phyloP scores from a whole-genome alignment of 2,113 vertebrate genomes.

The Cyprichromis sp. region DNA sequence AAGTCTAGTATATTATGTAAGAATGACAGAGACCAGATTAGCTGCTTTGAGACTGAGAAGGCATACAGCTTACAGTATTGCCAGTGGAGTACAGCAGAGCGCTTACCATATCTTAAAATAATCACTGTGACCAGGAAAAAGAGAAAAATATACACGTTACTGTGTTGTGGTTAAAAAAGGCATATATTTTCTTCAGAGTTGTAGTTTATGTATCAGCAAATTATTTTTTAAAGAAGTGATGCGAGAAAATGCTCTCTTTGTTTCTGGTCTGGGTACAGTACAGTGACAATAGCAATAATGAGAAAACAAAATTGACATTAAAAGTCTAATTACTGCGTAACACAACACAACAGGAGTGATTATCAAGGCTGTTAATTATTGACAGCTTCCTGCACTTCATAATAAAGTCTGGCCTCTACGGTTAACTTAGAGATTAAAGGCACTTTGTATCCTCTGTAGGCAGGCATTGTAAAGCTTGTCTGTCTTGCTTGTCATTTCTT shows the following conservation, averaged over 20 bases:
- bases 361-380: neutral
- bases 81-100: neutral
- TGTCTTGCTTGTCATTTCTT: neutral
- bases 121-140: neutral
- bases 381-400: neutral
- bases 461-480: neutral
- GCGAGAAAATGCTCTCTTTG: neutral
- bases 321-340: neutral
- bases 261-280: neutral
- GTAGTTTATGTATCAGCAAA: neutral
- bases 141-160: neutral
- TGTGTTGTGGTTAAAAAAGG: neutral
- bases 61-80: neutral
- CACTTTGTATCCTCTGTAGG: neutral
- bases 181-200: neutral
- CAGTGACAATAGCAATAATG: neutral
- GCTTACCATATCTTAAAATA: neutral
- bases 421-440: constrained; percentile 6
- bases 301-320: neutral
- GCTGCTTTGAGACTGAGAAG: neutral
- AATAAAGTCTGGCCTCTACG: neutral
- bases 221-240: neutral
- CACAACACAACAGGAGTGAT: neutral
- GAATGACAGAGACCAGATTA: neutral
- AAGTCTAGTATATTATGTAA: neutral